Evolutionary conservation across 2,113 vertebrate genomes (phyloP).

Genomic region (Anolis carolinensis): DNA sequence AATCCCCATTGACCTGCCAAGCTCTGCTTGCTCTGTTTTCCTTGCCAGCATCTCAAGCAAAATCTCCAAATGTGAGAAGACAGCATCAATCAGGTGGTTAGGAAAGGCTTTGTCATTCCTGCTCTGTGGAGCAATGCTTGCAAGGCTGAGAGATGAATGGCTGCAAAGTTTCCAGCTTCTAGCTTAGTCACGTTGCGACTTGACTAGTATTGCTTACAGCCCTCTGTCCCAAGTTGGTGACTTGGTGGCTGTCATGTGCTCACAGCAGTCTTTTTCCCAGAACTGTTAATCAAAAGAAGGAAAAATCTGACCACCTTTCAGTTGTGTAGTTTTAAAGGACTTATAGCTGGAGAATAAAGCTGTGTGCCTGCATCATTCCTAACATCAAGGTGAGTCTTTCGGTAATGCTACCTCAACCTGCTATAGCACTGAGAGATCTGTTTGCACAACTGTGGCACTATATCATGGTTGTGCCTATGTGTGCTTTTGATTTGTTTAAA

Average conservation of each 20-base stretch:
- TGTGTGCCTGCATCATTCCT: not conserved
- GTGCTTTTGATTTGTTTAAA: not conserved
- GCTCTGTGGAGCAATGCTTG: not conserved
- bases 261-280: not conserved
- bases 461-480: not conserved
- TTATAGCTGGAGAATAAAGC: not conserved
- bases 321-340: not conserved
- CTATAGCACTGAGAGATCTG: not conserved
- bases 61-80: not conserved
- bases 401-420: not conserved
- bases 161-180: slow-evolving; percentile 13
- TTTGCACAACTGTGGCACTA: not conserved
- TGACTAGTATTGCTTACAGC: not conserved
- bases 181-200: slow-evolving; percentile 18
- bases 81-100: not conserved
- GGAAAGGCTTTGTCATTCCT: not conserved
- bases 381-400: slow-evolving; percentile 2
- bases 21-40: not conserved
- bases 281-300: not conserved
- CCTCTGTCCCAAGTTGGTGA: not conserved
- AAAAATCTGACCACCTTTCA: not conserved
- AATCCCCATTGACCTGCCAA: not conserved
- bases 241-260: not conserved
- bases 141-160: not conserved
- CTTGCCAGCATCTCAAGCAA: not conserved